phyloP scores from a whole-genome alignment of 2,888 invertebrate species.

The Keiferia lycopersicella region DNA sequence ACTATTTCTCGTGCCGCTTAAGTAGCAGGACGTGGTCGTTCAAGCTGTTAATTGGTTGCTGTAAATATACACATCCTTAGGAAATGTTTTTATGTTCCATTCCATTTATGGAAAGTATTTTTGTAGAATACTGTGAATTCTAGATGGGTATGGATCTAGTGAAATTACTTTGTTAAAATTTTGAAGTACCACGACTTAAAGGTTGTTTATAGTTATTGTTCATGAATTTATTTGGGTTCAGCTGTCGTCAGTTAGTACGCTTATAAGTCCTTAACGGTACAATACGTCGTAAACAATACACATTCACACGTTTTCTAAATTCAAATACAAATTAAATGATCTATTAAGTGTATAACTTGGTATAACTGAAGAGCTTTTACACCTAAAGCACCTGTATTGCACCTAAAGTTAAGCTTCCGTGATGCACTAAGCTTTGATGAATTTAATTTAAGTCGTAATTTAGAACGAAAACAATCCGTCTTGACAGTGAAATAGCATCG shows the following conservation, averaged over 20 bases:
- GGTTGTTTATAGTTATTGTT: no score
- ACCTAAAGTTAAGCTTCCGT: background rate
- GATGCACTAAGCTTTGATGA: background rate
- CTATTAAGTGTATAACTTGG: background rate
- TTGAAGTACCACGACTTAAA: no score
- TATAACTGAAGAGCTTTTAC: background rate
- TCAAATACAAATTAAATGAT: background rate
- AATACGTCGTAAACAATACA: no score
- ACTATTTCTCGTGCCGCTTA: conserved; percentile 1
- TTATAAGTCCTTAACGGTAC: no score
- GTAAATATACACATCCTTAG: background rate
- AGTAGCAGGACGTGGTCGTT: conserved; percentile 3
- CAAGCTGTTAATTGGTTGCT: background rate
- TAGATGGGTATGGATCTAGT: no score
- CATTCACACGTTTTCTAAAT: background rate
- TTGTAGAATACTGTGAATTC: background rate
- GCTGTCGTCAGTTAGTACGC: no score
- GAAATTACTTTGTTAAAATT: no score
- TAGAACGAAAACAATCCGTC: background rate
- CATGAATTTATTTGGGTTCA: no score
- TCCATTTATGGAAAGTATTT: background rate
- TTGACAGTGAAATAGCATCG: no score
- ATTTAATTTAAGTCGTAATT: background rate
- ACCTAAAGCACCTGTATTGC: background rate
- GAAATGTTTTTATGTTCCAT: background rate